Evolutionary conservation across 1,140 invertebrate species (phyloP).

Genomic region (Drosophila nannoptera): DNA sequence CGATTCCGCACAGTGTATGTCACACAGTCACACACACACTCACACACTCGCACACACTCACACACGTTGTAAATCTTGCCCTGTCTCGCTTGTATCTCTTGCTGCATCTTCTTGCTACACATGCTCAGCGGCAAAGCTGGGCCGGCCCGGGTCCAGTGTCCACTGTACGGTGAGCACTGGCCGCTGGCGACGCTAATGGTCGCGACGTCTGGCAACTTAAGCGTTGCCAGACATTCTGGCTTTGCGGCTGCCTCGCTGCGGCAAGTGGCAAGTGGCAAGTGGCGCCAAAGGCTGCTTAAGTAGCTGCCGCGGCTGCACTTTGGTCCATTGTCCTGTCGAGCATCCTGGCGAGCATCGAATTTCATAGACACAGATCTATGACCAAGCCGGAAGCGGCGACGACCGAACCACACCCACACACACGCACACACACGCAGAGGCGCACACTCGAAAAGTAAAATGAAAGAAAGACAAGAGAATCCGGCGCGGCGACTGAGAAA

Average conservation of each 20-base stretch:
- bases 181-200: constrained; percentile 55
- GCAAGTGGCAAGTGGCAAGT: constrained; percentile 12
- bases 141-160: not conserved
- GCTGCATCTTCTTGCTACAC: constrained; percentile 9
- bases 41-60: not conserved
- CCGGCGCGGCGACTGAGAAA: constrained; percentile 21
- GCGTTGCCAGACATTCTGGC: constrained; percentile 72
- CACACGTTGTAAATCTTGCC: not conserved
- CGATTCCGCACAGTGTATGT: no score
- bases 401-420: not conserved
- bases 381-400: constrained; percentile 31
- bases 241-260: constrained; percentile 22
- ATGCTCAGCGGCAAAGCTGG: constrained; percentile 14
- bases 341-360: constrained; percentile 47
- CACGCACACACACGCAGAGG: not conserved
- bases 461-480: not conserved
- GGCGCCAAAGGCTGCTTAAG: constrained; percentile 64
- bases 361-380: constrained; percentile 32
- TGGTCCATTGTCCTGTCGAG: constrained; percentile 8
- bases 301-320: constrained; percentile 40
- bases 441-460: not conserved
- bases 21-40: not conserved
- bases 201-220: constrained; percentile 67
- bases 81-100: not conserved
- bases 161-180: not conserved